These are phyloP conservation scores for Tenthredo livida DNA, from an alignment of 2,888 invertebrate species.

Conservation along the genomic window DNA sequence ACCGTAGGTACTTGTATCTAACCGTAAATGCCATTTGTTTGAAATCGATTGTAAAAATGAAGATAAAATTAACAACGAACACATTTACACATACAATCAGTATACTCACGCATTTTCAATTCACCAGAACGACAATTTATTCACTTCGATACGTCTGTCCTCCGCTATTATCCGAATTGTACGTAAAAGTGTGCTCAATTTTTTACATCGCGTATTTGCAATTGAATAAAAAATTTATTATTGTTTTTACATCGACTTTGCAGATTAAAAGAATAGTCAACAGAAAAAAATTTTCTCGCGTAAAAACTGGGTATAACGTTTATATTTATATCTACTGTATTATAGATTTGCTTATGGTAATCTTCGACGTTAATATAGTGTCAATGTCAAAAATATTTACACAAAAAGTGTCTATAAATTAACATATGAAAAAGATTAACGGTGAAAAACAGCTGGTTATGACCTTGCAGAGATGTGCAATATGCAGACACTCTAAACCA, in stretches of 20 bases:
- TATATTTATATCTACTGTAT: background rate
- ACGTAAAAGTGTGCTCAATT: background rate
- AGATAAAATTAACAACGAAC: background rate
- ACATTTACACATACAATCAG: background rate
- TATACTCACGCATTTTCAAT: background rate
- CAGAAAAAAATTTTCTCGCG: background rate
- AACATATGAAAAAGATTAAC: background rate
- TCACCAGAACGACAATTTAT: background rate
- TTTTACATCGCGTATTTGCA: background rate
- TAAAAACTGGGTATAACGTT: background rate
- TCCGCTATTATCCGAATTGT: background rate
- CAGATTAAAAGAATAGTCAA: background rate
- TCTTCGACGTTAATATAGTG: background rate
- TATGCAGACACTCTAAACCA: background rate
- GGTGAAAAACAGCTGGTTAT: background rate
- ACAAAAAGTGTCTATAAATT: background rate
- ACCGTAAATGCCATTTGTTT: background rate
- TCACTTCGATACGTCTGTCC: background rate
- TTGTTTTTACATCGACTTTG: background rate
- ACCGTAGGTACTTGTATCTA: background rate
- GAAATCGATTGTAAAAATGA: background rate
- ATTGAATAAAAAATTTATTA: background rate
- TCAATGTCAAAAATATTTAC: background rate
- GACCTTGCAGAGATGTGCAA: background rate
- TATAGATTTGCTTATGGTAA: background rate